Base-by-base conservation (phyloP, 37 sponge, comb jelly and placozoan species). In the Spongilla lacustris region DNA sequence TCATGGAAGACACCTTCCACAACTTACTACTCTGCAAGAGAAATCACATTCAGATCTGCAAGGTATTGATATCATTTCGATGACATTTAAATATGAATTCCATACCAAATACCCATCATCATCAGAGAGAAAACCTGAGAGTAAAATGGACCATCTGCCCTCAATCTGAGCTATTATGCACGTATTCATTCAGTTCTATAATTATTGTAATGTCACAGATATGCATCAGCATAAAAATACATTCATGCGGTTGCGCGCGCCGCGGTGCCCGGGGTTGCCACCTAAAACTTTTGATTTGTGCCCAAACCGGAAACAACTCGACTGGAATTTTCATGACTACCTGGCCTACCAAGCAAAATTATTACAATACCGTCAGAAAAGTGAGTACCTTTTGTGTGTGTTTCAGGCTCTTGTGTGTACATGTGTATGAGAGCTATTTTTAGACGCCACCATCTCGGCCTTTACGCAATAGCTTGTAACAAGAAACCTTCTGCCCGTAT, bases 281-380 rank as follows among this genome's bases (percentile, higher is more conserved):
- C 46, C 46, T 46, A 46, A 46, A 11, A n/a, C n/a, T 29, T 85
- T 77, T 77, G 48, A 84, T 84, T 75, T 74, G 70, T 46, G 46
- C 32, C 68, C 90, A 76, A 79, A 90, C 90, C 90, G 90, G 90
- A 90, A 90, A 85, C 85, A 84, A 76, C 78, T 77, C 74, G 85
- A 81, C 75, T 85, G 85, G 85, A 90, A 83, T n/a, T 90, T 90
- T 90, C 90, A 81, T 90, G 90, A 90, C 90, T 90, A 76, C 89
- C 80, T 81, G 85, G 83, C 90, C 89, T 68, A 85, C 82, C 85
- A 85, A 90, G 90, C 81, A 89, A 89, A 87, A 90, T 90, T 89
- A 89, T 89, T 84, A 83, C 90, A 83, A 82, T 85, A 90, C 81
- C 85, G 74, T 85, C 85, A 85, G 84, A 84, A 85, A 90, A 90